Conservation (phyloP, 1,140 invertebrate genomes). For the Parapsyche elsis region DNA sequence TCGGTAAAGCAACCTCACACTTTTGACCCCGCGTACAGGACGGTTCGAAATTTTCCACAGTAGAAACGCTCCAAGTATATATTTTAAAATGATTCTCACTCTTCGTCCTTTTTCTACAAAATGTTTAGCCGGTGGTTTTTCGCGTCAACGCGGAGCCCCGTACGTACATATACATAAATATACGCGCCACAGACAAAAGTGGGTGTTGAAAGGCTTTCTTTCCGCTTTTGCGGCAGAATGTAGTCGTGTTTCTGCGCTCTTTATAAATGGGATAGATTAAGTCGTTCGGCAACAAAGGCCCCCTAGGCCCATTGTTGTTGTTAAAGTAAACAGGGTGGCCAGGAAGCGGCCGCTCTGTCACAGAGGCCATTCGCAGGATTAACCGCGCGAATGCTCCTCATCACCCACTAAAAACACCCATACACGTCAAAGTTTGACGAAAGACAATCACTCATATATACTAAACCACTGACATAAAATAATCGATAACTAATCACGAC, state of each 20-base stretch:
- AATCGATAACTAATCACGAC: no score
- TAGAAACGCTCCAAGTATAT: no score
- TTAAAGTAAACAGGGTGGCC: slow-evolving; percentile 37
- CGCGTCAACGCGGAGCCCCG: no score
- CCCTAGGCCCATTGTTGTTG: slow-evolving; percentile 37
- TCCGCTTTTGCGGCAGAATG: slow-evolving; percentile 18
- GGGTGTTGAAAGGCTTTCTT: slow-evolving; percentile 29
- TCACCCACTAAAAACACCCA: background rate
- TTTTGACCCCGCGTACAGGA: no score
- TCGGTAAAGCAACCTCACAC: no score
- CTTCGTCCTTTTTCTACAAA: no score
- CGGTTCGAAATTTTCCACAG: no score
- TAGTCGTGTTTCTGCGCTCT: slow-evolving; percentile 2
- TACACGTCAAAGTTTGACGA: background rate
- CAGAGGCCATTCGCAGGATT: background rate
- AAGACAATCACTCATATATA: no score
- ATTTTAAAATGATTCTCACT: no score
- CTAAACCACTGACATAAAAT: no score
- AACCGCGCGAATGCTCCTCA: background rate
- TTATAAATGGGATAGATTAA: slow-evolving; percentile 50
- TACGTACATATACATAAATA: no score
- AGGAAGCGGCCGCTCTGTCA: slow-evolving; percentile 14
- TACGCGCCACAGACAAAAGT: background rate
- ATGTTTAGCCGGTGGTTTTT: no score
- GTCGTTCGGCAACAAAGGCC: slow-evolving; percentile 41